A percentile compares a stretch with the other conserved stretches of the same genome.
Evolutionary conservation across 2,888 invertebrate species (phyloP).

Genomic region (Idaea biselata): DNA sequence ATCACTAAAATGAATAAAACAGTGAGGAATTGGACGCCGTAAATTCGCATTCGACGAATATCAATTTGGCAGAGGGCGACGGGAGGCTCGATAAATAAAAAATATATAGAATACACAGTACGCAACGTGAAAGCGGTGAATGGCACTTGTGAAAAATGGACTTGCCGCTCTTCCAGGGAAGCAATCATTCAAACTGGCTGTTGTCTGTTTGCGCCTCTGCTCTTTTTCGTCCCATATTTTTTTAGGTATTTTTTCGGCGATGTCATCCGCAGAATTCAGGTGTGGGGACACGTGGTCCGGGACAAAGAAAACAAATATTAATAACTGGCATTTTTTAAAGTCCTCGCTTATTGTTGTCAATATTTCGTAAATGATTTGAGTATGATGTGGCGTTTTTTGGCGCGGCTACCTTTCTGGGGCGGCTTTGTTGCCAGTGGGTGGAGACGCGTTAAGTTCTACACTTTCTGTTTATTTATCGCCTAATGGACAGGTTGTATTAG

Average conservation of each 20-base stretch:
- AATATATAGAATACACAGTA: conserved; percentile 74
- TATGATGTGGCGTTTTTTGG: conserved; percentile 74
- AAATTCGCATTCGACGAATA: conserved; percentile 74
- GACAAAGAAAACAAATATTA: conserved; percentile 79
- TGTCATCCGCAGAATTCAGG: conserved; percentile 79
- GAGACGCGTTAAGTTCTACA: conserved; percentile 58
- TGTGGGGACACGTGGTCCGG: conserved; percentile 76
- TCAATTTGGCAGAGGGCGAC: conserved; percentile 69
- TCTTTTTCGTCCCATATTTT: conserved; percentile 72
- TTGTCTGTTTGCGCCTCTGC: conserved; percentile 79
- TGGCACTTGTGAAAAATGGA: conserved; percentile 82
- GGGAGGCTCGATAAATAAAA: conserved; percentile 69
- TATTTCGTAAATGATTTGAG: conserved; percentile 79
- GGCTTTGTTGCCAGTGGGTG: conserved; percentile 62
- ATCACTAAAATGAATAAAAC: conserved; percentile 80
- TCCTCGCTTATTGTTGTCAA: conserved; percentile 78
- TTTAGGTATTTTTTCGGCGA: conserved; percentile 69
- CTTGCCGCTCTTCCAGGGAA: conserved; percentile 80
- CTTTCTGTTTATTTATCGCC: conserved; percentile 72
- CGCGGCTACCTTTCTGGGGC: conserved; percentile 48
- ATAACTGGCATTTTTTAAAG: conserved; percentile 79
- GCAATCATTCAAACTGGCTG: conserved; percentile 80
- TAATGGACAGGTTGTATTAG: conserved; percentile 72
- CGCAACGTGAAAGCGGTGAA: conserved; percentile 77
- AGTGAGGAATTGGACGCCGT: conserved; percentile 69